Evolutionary conservation across 2,113 vertebrate species (phyloP).

Genomic region (Pygoscelis antarcticus): DNA sequence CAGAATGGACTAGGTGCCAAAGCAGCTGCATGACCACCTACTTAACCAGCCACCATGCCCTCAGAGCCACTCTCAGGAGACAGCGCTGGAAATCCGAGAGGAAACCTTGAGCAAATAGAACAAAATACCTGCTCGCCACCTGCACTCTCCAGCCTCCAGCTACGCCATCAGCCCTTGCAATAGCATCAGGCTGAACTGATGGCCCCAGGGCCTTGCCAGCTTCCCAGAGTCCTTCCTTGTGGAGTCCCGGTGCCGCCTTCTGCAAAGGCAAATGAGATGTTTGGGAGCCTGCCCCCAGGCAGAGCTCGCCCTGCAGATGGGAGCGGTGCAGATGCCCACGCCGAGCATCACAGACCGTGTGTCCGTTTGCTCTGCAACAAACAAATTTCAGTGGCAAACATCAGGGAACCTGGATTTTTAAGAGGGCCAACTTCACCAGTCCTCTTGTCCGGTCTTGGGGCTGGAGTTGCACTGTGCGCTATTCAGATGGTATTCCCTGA

Average conservation of each 20-base stretch:
- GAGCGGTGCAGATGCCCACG: neutral
- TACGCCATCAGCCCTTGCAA: fast-evolving
- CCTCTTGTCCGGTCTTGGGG: neutral
- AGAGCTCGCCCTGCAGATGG: neutral
- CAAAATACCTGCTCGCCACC: fast-evolving
- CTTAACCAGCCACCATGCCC: neutral
- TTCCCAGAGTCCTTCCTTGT: neutral
- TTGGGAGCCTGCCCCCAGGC: neutral
- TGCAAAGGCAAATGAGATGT: fast-evolving
- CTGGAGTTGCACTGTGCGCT: neutral
- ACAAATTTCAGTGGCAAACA: neutral
- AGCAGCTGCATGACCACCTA: neutral
- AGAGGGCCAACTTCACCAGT: neutral
- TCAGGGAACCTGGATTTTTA: neutral
- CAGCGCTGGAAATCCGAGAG: neutral
- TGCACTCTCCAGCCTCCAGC: neutral
- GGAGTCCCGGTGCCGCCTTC: neutral
- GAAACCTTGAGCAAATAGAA: neutral
- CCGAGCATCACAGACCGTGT: fast-evolving
- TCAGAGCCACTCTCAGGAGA: neutral
- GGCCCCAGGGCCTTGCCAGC: neutral
- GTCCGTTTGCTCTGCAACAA: neutral
- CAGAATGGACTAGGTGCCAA: neutral
- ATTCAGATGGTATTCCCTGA: neutral
- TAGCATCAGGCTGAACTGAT: neutral